A percentile compares a stretch with the other conserved stretches of the same genome.
phyloP scores from a whole-genome alignment of 2,888 invertebrate genomes.

The Agapostemon virescens region DNA sequence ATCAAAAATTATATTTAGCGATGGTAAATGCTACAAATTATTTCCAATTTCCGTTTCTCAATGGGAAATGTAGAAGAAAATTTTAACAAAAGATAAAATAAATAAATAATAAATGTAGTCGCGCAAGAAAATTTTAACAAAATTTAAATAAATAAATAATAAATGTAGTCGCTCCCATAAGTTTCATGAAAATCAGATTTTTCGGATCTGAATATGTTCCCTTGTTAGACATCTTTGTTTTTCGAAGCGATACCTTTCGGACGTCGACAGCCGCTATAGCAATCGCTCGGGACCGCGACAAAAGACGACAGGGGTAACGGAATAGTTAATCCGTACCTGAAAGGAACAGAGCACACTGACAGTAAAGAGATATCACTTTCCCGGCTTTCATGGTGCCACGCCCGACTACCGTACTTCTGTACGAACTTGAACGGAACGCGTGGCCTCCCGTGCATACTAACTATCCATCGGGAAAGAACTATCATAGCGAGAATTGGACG shows the following conservation, averaged over 20 bases:
- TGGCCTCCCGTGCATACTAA: constrained; percentile 35
- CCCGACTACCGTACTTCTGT: constrained; percentile 59
- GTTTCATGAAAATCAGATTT: no score
- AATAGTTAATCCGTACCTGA: constrained; percentile 48
- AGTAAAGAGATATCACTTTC: constrained; percentile 69
- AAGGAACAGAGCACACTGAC: constrained; percentile 49
- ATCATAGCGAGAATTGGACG: no score
- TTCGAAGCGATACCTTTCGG: neutral
- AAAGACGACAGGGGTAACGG: constrained; percentile 12
- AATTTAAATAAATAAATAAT: no score
- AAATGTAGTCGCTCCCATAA: no score
- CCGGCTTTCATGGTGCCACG: constrained; percentile 71
- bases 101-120: no score
- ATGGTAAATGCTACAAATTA: no score
- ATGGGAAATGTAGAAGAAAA: no score
- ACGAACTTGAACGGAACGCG: constrained; percentile 53
- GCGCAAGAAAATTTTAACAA: no score
- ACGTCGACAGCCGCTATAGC: neutral
- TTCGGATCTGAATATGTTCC: no score
- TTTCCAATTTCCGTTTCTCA: no score
- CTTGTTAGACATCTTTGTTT: neutral
- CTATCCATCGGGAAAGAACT: neutral
- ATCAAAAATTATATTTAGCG: no score
- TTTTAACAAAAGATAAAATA: no score
- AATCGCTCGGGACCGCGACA: neutral